Conservation (phyloP, 1,140 invertebrate species). For the Galendromus occidentalis region DNA sequence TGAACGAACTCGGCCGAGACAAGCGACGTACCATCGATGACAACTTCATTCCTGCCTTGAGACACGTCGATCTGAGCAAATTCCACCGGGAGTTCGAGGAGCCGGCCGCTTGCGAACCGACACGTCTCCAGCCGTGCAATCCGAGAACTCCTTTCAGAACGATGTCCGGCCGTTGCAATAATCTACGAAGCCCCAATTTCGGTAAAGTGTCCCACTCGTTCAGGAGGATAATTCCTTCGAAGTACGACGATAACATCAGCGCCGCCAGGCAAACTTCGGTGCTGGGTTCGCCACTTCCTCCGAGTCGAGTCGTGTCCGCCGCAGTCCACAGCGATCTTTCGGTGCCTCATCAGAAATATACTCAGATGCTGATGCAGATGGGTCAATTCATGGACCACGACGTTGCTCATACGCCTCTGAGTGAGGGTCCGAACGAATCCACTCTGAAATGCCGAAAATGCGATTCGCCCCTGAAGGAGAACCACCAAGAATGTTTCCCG, state of each 20-base stretch:
- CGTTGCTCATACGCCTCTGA: conserved; percentile 42
- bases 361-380: conserved; percentile 36
- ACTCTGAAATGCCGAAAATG: conserved; percentile 9
- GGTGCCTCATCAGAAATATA: conserved; percentile 58
- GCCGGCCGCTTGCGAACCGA: conserved; percentile 10
- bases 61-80: background rate
- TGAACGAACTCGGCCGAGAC: conserved; percentile 20
- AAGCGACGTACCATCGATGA: background rate
- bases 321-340: conserved; percentile 68
- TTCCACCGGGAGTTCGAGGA: conserved; percentile 4
- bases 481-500: conserved; percentile 32
- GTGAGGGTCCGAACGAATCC: conserved; percentile 13
- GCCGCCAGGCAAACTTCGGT: conserved; percentile 25
- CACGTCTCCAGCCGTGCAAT: conserved; percentile 42
- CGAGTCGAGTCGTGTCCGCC: conserved; percentile 57
- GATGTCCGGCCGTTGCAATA: conserved; percentile 72
- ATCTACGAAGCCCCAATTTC: conserved; percentile 57
- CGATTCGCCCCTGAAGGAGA: background rate
- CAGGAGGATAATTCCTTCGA: background rate
- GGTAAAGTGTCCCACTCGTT: conserved; percentile 38
- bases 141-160: conserved; percentile 55
- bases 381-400: conserved; percentile 42
- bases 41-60: conserved; percentile 3
- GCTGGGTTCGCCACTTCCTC: conserved; percentile 49
- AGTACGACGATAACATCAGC: conserved; percentile 7